Conservation (phyloP, 2,113 vertebrate genomes). For the Zosterops lateralis region DNA sequence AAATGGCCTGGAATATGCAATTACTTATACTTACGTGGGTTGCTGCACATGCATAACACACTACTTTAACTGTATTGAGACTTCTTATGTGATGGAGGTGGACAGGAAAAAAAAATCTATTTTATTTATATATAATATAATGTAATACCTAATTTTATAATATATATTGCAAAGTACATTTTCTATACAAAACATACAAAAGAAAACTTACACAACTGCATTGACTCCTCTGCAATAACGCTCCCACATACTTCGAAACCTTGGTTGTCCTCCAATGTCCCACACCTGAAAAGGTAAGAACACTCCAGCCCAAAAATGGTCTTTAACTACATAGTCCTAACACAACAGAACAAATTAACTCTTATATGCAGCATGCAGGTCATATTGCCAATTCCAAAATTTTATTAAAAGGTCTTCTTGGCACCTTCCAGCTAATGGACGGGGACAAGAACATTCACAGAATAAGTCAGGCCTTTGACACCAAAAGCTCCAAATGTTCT, state of each 20-base stretch:
- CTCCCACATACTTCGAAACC: slow-evolving; percentile 75
- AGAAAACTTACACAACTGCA: slow-evolving; percentile 73
- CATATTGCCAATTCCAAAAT: neutral
- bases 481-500: neutral
- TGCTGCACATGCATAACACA: neutral
- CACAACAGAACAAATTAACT: neutral
- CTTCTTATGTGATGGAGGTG: neutral
- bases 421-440: neutral
- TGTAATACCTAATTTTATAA: neutral
- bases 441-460: neutral
- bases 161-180: neutral
- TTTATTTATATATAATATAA: neutral
- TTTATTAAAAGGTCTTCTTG: neutral
- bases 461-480: neutral
- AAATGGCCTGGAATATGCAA: neutral
- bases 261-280: slow-evolving; percentile 75
- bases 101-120: neutral
- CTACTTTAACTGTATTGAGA: neutral
- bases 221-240: slow-evolving; percentile 77
- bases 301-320: neutral
- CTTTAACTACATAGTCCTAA: neutral
- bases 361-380: neutral
- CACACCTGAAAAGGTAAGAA: slow-evolving; percentile 58
- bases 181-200: neutral
- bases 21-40: neutral